These are phyloP conservation scores for Euglossa dilemma DNA, from an alignment of 1,140 invertebrate species.

Conservation along the genomic window DNA sequence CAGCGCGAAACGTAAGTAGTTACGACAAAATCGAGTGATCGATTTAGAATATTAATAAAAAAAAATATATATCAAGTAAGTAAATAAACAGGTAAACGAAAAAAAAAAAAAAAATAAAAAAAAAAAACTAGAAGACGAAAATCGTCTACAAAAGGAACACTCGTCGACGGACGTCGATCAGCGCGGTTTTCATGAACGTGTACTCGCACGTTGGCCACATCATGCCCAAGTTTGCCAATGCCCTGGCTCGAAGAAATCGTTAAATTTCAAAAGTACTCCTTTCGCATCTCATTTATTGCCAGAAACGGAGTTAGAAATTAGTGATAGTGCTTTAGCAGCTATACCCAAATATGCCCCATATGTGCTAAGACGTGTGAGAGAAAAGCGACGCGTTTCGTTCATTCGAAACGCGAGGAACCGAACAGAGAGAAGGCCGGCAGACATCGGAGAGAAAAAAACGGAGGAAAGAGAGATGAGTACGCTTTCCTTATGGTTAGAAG, in stretches of 20 bases:
- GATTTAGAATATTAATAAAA: background rate
- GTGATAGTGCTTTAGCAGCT: slow-evolving; percentile 75
- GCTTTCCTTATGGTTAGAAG: background rate
- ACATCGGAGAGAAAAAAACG: slow-evolving; percentile 1
- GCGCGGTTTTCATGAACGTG: slow-evolving; percentile 2
- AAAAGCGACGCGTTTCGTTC: background rate
- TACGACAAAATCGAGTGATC: background rate
- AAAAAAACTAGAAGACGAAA: background rate
- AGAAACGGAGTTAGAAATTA: slow-evolving; percentile 75
- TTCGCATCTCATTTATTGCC: slow-evolving; percentile 72
- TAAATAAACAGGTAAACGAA: too few species aligned
- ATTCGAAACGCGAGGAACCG: background rate
- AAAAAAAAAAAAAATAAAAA: slow-evolving; percentile 9
- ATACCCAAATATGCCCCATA: slow-evolving; percentile 77
- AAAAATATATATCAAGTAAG: too few species aligned
- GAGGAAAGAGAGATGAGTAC: background rate
- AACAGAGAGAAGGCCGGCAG: slow-evolving; percentile 12
- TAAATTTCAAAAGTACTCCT: slow-evolving; percentile 80
- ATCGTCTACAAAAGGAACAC: slow-evolving; percentile 2
- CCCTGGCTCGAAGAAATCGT: slow-evolving; percentile 87
- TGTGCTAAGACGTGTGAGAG: background rate
- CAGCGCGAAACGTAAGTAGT: background rate
- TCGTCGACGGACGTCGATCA: slow-evolving; percentile 27
- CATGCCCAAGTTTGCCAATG: slow-evolving; percentile 88
- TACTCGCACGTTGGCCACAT: slow-evolving; percentile 81